These are phyloP conservation scores for Penaeus japonicus DNA, from an alignment of 1,140 invertebrate species.

Conservation along the genomic window DNA sequence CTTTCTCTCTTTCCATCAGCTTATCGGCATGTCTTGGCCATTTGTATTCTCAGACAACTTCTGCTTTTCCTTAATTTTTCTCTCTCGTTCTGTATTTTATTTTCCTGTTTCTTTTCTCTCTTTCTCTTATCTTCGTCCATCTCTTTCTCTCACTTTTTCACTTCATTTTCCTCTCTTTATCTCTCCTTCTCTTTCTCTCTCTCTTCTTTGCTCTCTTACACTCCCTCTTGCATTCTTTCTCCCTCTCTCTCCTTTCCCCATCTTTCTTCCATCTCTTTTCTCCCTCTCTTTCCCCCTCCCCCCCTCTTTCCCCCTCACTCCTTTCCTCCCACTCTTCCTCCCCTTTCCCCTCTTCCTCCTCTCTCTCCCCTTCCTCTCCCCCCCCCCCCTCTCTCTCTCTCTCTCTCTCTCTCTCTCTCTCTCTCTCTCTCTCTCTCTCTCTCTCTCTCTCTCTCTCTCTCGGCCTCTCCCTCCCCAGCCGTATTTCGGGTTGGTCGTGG, in stretches of 20 bases:
- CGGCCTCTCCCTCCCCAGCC: not conserved
- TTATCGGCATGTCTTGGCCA: not conserved
- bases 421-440: too few species aligned
- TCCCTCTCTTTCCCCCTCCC: not conserved
- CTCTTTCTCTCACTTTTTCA: not conserved
- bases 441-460: not conserved
- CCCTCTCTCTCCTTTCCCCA: too few species aligned
- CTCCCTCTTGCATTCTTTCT: too few species aligned
- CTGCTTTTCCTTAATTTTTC: too few species aligned
- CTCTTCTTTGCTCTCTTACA: too few species aligned
- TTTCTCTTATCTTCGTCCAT: not conserved
- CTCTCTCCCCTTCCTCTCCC: not conserved
- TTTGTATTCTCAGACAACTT: too few species aligned
- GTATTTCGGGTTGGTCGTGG: conserved; percentile 33
- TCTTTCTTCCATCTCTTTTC: not conserved
- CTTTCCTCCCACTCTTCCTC: not conserved
- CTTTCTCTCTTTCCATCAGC: not conserved
- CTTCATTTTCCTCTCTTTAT: not conserved
- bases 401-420: not conserved
- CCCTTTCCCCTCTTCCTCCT: not conserved
- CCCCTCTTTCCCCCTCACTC: not conserved
- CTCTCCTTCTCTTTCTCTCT: too few species aligned
- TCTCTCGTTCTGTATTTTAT: too few species aligned
- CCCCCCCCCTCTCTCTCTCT: not conserved
- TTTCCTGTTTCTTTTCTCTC: too few species aligned